Evolutionary conservation across 2,888 invertebrate genomes (phyloP), one percentile per base, ranked within the genome.

Genomic region (Andrena bicolor): DNA sequence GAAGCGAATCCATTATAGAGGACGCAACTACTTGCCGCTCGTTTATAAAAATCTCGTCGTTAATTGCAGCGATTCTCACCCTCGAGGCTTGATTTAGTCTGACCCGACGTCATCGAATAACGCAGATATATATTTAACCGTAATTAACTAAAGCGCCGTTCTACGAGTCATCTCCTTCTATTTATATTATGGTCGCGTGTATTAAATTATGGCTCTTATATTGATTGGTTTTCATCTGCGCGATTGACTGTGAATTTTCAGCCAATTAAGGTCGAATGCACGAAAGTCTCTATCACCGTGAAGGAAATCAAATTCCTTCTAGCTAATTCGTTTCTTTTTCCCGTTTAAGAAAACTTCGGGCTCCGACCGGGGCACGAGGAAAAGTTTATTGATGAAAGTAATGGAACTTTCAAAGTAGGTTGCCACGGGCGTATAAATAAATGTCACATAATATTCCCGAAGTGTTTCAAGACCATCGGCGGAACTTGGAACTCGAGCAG

Each of bases 391-490:
- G 80, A 78, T 64, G 80, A 72, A 58, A 66, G 56, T 72, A 63
- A 66, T 68, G 79, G 72, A 79, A 79, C 28, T 80, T 63, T 16
- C 1, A 1, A 80, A 80, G 49, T 80, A 79, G 80, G 80, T 80
- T 80, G 66, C 32, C 41, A 8, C 16, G 13, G n/a, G 35, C 72
- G 26, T 79, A 79, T 80, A 78, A 80, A 80, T 80, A 80, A 78
- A 79, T 79, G 80, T 80, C 79, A 68, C 68, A 79, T 63, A 78
- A 80, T 80, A 79, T 78, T 68, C 72, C 56, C 56, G 56, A 68
- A 72, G 68, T 51, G 49, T 35, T 72, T 51, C 41, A 5, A n/a
- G 28, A 53, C 51, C 48, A 26, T 66, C 32, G 65, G 32, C 41
- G 48, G 48, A 72, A 80, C 77, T 48, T 51, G 35, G 28, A 61